Conservation (phyloP, 2,888 invertebrate species). For the Liopterus haemorrhoidalis region DNA sequence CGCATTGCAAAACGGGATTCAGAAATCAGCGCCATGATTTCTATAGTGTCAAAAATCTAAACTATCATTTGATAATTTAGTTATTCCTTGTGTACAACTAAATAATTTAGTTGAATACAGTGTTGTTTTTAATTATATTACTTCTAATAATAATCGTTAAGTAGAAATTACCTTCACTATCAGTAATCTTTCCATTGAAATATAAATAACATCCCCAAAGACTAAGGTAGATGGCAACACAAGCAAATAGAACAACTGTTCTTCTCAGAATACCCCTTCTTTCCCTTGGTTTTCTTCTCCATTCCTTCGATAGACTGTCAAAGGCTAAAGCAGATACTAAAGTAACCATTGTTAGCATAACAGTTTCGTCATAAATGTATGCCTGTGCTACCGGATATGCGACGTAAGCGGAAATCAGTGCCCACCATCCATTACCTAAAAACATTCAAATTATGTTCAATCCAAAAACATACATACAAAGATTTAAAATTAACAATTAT, state of each 20-base stretch:
- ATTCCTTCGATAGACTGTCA: constrained; percentile 70
- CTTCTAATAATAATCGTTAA: too few species aligned
- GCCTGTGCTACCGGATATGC: constrained; percentile 65
- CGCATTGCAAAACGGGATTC: too few species aligned
- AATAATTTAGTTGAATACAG: too few species aligned
- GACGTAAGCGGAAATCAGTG: constrained; percentile 62
- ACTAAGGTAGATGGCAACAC: constrained; percentile 61
- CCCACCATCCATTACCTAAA: constrained; percentile 47
- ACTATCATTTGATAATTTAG: too few species aligned
- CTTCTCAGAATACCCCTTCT: constrained; percentile 50
- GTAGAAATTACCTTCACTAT: constrained; percentile 61
- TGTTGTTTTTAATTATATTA: too few species aligned
- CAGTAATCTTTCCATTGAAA: constrained; percentile 81
- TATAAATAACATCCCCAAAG: constrained; percentile 76
- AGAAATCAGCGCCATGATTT: too few species aligned
- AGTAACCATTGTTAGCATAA: constrained; percentile 63
- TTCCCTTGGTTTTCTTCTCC: constrained; percentile 59
- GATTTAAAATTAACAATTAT: too few species aligned
- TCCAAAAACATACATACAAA: too few species aligned
- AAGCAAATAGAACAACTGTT: constrained; percentile 53
- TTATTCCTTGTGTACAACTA: too few species aligned
- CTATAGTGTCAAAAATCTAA: too few species aligned
- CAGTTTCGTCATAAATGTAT: constrained; percentile 63
- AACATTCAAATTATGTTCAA: not conserved
- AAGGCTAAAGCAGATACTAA: constrained; percentile 63